Conservation (phyloP, 2,113 vertebrate species). For the Sorex araneus region DNA sequence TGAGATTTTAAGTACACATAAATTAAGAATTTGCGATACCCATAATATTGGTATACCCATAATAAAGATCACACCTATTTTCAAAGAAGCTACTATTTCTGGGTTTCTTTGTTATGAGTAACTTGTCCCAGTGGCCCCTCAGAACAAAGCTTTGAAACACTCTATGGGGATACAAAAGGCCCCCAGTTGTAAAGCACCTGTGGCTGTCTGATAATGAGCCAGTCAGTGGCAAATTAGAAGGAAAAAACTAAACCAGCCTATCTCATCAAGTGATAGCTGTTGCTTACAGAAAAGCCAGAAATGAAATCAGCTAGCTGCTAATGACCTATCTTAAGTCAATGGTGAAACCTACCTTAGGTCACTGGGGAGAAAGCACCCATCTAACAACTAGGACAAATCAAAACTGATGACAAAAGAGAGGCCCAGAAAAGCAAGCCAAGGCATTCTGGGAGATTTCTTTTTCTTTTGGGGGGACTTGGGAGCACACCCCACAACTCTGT, state of each 20-base stretch:
- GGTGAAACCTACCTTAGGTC: not conserved
- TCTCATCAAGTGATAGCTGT: not conserved
- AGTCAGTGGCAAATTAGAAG: slow-evolving; percentile 64
- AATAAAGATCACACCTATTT: slow-evolving; percentile 49
- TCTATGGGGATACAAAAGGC: slow-evolving; percentile 59
- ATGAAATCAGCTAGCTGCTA: slow-evolving; percentile 54
- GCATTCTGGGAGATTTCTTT: not conserved
- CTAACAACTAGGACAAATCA: slow-evolving; percentile 24
- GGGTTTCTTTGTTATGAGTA: slow-evolving; percentile 54
- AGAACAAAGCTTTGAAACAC: slow-evolving; percentile 58
- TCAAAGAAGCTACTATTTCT: slow-evolving; percentile 56
- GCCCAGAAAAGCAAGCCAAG: not conserved
- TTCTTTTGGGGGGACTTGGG: too few relatives aligned
- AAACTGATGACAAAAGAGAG: slow-evolving; percentile 6
- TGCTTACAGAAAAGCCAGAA: slow-evolving; percentile 55
- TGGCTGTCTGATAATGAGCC: slow-evolving; percentile 60
- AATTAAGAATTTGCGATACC: not conserved
- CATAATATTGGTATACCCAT: not conserved
- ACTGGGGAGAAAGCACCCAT: slow-evolving; percentile 17
- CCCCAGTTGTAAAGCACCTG: slow-evolving; percentile 36
- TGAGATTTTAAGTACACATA: not conserved
- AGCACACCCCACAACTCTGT: too few relatives aligned
- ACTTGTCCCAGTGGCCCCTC: slow-evolving; percentile 14
- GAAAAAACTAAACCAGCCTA: slow-evolving; percentile 41
- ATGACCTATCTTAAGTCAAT: not conserved